These are phyloP conservation scores for Bos taurus DNA, from an alignment of 2,113 vertebrate genomes.

Conservation along the genomic window ARS-UCD2.0 NC_037351.1:55507501-55508000, in stretches of 20 bases:
- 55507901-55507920: conserved; percentile 11
- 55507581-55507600: not conserved
- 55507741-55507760: not conserved
- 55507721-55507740: not conserved
- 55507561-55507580: not conserved
- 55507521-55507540: not conserved
- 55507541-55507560: not conserved
- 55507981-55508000: conserved; percentile 33
- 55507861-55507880: conserved; percentile 37
- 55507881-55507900: not conserved
- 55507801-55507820: not conserved
- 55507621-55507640: not conserved
- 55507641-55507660: not conserved
- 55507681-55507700: not conserved
- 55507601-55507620: not conserved
- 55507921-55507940: not conserved
- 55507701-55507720: not conserved
- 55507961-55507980: not conserved
- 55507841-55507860: not conserved
- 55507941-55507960: not conserved
- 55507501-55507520: not conserved
- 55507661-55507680: not conserved
- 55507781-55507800: not conserved
- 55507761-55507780: not conserved
- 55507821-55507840: not conserved